phyloP scores from a whole-genome alignment of 2,888 invertebrate species.

The Teleogryllus oceanicus region DNA sequence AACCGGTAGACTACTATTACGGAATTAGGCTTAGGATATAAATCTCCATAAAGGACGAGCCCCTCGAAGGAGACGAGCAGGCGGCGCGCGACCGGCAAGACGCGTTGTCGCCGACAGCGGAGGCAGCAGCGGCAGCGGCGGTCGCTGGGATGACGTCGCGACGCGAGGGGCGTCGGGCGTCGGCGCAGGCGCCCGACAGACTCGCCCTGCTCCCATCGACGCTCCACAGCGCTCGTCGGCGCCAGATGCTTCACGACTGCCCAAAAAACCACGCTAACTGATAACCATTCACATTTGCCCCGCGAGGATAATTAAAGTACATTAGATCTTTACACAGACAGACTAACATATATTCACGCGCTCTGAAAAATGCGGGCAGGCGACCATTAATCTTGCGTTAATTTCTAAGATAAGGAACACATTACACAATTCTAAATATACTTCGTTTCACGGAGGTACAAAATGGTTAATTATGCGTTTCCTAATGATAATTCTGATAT shows the following conservation, averaged over 20 bases:
- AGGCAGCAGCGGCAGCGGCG: neutral
- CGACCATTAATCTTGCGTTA: neutral
- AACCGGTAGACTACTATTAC: constrained; percentile 18
- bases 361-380: neutral
- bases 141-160: neutral
- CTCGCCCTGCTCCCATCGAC: neutral
- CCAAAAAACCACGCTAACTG: neutral
- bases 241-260: neutral
- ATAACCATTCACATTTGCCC: neutral
- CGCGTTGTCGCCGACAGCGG: neutral
- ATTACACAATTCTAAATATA: no score
- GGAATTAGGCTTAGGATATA: neutral
- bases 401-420: neutral
- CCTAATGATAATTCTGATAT: no score
- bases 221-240: neutral
- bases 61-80: neutral
- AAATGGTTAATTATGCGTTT: no score
- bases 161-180: neutral
- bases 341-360: neutral
- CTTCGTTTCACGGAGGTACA: no score
- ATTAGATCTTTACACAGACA: constrained; percentile 1
- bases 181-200: neutral
- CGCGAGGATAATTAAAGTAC: neutral
- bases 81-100: neutral
- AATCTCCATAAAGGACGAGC: constrained; percentile 10